Base-by-base conservation (phyloP, 37 sponge, comb jelly and placozoan genomes). In the Aplysina aerophoba region DNA sequence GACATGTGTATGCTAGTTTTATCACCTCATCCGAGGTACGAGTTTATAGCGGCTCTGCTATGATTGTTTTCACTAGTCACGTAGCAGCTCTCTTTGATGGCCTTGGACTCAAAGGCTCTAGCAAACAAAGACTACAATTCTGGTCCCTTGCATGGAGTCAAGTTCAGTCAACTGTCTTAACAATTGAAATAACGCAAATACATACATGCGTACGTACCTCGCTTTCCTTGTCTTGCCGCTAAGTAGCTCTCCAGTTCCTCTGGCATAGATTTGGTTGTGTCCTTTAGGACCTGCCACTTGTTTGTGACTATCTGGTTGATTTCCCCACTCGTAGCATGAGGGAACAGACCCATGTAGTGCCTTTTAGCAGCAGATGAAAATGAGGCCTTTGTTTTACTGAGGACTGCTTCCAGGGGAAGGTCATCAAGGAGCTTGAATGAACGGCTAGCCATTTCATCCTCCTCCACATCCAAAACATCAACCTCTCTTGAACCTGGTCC, bases 251-350 rank as follows among this genome's bases (percentile, higher is more conserved):
- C 24, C 33, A 75, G 38, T 12, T 75, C 78, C 6, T 75, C 78
- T 40, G 78, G 78, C 37, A 36, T 24, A 22, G 78, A 8, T 24
- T 75, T 75, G 25, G 38, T 75, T 40, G 38, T 75, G 0, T 79
- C 80, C 68, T 89, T 82, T 64, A 92, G 39, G 0, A 65, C 68
- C 20, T 87, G 88, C 93, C 93, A 93, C 27, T 87, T 87, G 27
- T 50, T 62, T 41, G 80, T 87, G 59, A 89, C 87, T 27, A 93
- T 80, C 8, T 80, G 20, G 59, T 87, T 89, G 30, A 93, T 60
- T 65, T 93, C 93, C 1, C 85, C 74, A 50, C 90, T 63, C 17
- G 89, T 82, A n/a, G 87, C 90, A 61, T 87, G 71, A 41, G 93
- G 90, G 37, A 81, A 93, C 57, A 63, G 57, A 30, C 80, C 81